Conservation (phyloP, 37 sponge, comb jelly and placozoan genomes). For the Theonella swinhoei region DNA sequence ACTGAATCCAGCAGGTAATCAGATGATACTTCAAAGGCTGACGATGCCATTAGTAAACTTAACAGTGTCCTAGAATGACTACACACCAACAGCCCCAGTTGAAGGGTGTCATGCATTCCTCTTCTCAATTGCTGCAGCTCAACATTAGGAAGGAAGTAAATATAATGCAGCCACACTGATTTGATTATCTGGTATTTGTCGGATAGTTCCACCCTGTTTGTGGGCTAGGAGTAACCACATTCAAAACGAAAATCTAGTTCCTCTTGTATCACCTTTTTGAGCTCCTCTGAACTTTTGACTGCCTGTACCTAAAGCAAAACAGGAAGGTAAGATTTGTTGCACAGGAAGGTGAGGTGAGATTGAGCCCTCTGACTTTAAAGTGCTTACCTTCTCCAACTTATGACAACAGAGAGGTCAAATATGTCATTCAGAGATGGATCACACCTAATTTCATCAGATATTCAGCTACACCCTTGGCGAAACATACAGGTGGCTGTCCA, state of each 20-base stretch:
- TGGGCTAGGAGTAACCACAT: conserved; percentile 7
- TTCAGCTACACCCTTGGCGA: conserved; percentile 33
- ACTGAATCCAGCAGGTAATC: conserved; percentile 1
- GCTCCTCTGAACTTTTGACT: too few relatives aligned
- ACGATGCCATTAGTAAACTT: neutral
- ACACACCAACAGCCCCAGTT: neutral
- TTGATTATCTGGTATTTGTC: neutral
- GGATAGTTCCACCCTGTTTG: neutral
- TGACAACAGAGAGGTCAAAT: neutral
- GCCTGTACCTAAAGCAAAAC: too few relatives aligned
- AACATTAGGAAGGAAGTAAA: conserved; percentile 5
- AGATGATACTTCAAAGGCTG: neutral
- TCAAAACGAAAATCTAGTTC: conserved; percentile 3
- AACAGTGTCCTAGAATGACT: neutral
- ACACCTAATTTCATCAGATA: conserved; percentile 6
- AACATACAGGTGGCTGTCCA: conserved; percentile 35
- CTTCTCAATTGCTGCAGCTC: neutral
- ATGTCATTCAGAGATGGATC: conserved; percentile 5
- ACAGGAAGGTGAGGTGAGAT: too few relatives aligned
- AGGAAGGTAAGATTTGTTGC: too few relatives aligned
- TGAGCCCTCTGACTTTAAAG: too few relatives aligned
- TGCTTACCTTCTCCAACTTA: neutral
- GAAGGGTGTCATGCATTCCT: conserved; percentile 10
- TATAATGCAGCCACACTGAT: conserved; percentile 4
- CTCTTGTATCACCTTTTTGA: too few relatives aligned